Conservation (phyloP, 2,797 vertebrate genomes). For the Onychomys leucogaster region DNA sequence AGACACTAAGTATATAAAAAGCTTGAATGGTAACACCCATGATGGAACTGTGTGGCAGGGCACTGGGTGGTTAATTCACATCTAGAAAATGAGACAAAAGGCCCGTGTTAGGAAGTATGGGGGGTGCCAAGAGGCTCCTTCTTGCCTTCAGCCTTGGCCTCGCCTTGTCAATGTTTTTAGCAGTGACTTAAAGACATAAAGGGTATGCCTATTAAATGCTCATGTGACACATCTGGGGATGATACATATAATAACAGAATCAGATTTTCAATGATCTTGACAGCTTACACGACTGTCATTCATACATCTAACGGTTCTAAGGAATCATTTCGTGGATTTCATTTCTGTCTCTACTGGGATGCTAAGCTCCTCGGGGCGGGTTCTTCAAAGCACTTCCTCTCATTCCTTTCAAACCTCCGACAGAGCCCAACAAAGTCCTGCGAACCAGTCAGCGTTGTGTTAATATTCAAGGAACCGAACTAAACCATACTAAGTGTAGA, state of each 20-base stretch:
- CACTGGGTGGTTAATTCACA: constrained; percentile 6
- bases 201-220: constrained; percentile 75
- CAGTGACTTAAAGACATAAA: constrained; percentile 73
- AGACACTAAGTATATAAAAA: background rate
- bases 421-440: background rate
- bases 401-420: background rate
- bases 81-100: constrained; percentile 59
- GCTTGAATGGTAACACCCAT: background rate
- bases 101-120: background rate
- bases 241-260: constrained; percentile 83
- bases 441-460: background rate
- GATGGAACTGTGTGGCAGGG: constrained; percentile 28
- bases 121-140: background rate
- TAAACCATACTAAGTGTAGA: background rate
- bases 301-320: constrained; percentile 66
- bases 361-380: constrained; percentile 40
- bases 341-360: constrained; percentile 56
- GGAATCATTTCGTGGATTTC: constrained; percentile 65
- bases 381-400: background rate
- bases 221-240: constrained; percentile 74
- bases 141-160: constrained; percentile 51
- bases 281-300: constrained; percentile 80
- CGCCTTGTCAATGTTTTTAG: constrained; percentile 75
- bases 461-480: constrained; percentile 27
- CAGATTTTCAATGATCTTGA: constrained; percentile 81